Evolutionary conservation across 2,797 vertebrate species (phyloP).

Genomic region (Champsocephalus gunnari): DNA sequence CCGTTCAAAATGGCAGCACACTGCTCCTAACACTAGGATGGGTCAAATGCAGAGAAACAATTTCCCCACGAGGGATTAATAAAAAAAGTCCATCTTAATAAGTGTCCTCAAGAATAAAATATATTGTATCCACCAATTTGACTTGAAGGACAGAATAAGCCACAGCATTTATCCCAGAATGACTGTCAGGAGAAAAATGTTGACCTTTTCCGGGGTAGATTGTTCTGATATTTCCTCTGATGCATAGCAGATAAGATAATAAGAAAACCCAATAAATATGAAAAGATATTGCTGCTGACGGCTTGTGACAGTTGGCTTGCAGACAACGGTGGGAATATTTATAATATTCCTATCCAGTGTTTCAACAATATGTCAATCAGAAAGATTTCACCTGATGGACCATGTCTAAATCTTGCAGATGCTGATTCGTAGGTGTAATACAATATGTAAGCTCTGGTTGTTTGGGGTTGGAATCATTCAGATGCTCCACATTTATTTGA

Average conservation of each 20-base stretch:
- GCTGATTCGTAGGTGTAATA: slow-evolving; percentile 3
- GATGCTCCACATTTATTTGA: not conserved
- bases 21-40: too few relatives aligned
- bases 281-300: slow-evolving; percentile 28
- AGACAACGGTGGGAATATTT: slow-evolving; percentile 31
- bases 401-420: not conserved
- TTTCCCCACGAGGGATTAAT: too few relatives aligned
- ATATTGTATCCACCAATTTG: not conserved
- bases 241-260: slow-evolving; percentile 21
- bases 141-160: slow-evolving; percentile 10
- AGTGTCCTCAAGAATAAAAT: not conserved
- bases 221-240: slow-evolving; percentile 29
- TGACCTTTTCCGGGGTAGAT: slow-evolving; percentile 8
- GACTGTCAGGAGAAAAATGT: not conserved
- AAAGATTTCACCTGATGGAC: slow-evolving; percentile 32
- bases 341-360: slow-evolving; percentile 31
- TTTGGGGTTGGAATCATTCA: slow-evolving; percentile 7
- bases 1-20: too few relatives aligned
- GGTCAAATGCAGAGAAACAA: too few relatives aligned
- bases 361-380: slow-evolving; percentile 43
- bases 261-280: slow-evolving; percentile 29
- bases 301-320: slow-evolving; percentile 27
- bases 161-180: slow-evolving; percentile 8
- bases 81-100: too few relatives aligned
- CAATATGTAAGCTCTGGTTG: not conserved